Conservation (phyloP, 2,113 vertebrate genomes). For the Elanoides forficatus region DNA sequence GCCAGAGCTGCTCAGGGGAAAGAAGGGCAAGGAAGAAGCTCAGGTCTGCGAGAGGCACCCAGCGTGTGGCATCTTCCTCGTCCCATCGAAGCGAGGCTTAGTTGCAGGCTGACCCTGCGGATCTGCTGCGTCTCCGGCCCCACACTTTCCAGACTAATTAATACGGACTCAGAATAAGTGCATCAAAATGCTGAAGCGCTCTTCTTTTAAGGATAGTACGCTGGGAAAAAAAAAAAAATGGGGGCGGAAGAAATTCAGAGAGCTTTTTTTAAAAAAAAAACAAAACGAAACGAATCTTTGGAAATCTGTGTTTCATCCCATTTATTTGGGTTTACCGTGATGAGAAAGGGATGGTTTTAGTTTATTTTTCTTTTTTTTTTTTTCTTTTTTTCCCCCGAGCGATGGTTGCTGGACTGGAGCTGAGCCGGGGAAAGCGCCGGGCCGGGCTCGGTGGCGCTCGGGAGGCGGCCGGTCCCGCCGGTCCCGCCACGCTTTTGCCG, state of each 20-base stretch:
- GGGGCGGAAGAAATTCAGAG: not conserved
- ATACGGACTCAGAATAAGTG: not conserved
- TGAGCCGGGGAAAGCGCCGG: not conserved
- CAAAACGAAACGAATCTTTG: not conserved
- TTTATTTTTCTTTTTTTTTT: rapidly evolving
- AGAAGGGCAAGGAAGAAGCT: not conserved
- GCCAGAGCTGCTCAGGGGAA: too few relatives aligned
- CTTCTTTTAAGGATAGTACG: not conserved
- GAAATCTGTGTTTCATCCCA: not conserved
- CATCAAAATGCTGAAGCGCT: not conserved
- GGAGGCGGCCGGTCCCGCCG: not conserved
- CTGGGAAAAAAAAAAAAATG: not conserved
- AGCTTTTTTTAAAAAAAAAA: not conserved
- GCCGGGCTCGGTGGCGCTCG: not conserved
- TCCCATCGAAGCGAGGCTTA: not conserved
- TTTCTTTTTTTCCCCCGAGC: rapidly evolving
- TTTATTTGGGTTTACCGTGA: not conserved
- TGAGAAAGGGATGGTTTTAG: not conserved
- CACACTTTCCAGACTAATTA: not conserved
- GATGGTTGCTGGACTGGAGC: not conserved
- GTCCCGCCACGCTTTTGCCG: not conserved
- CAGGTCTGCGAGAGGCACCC: not conserved
- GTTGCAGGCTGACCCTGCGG: not conserved
- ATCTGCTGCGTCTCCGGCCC: not conserved
- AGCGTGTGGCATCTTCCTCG: not conserved